Base-by-base conservation (phyloP, 64 coral and sea anemone species). In the Montipora cactus region DNA sequence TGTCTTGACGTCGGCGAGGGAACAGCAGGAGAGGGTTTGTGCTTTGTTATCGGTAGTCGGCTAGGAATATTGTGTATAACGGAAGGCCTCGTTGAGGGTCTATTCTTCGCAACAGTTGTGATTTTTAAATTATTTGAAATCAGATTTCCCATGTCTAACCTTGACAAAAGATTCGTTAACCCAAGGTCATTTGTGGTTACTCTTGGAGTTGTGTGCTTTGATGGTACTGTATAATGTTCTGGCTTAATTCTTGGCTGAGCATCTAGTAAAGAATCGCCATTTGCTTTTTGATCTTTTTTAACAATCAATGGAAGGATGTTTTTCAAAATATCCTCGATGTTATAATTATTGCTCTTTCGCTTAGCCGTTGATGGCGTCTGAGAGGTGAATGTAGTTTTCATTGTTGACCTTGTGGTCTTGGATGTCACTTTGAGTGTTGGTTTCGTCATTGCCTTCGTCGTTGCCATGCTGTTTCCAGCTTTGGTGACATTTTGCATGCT, bases 401-500 rank as follows among this genome's bases (percentile, higher is more conserved):
- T 64, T 64, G 61, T 64, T 64, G 61, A 14, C 14, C 61, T 64
- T 64, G 93, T 84, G 59, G 78, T 13, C 64, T 44, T 81, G 16
- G 84, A 49, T 16, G 80, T 95, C 49, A 58, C 70, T 87, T 84
- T 95, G 14, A 15, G 22, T 9, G 80, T 95, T 66, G 80, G 79
- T 90, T 84, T 95, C 10, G 72, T 85, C 53, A 58, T 86, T 64
- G 20, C 47, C 55, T 66, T 64, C n/a, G 81, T 85, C 18, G 68
- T 47, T 11, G 74, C 87, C 81, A 49, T 64, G 46, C 51, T 10
- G 19, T 28, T 58, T 15, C 7, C 14, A 14, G 8, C 28, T 19
- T 94, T n/a, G 4, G 81, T 49, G 21, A 88, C 87, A 73, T 55
- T 78, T 44, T 95, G 94, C 8, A 98, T 74, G 22, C 81, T 98